Evolutionary conservation across 2,797 vertebrate genomes (phyloP).

Genomic region (Tinamus major): DNA sequence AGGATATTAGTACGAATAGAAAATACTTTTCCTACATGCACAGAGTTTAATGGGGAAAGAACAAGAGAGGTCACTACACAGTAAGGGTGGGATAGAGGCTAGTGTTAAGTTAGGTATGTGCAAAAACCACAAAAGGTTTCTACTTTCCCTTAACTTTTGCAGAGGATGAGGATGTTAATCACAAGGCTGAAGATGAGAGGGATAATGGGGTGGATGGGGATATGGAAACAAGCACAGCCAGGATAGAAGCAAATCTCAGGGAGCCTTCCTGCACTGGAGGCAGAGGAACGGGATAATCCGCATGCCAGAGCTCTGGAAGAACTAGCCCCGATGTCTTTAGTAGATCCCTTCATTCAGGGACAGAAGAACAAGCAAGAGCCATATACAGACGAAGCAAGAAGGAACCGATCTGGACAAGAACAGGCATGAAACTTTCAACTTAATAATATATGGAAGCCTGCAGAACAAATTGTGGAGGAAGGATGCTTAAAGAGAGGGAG

Average conservation of each 20-base stretch:
- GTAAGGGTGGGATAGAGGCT: not conserved
- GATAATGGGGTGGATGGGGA: not conserved
- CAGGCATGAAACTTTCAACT: slow-evolving; percentile 39
- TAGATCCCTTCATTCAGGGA: slow-evolving; percentile 44
- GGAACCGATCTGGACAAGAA: slow-evolving; percentile 48
- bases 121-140: not conserved
- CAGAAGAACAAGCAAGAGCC: not conserved
- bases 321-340: slow-evolving; percentile 42
- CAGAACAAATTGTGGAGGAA: not conserved
- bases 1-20: not conserved
- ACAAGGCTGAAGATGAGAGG: slow-evolving; percentile 31
- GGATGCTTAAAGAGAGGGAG: not conserved
- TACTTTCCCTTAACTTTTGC: slow-evolving; percentile 18
- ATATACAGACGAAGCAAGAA: not conserved
- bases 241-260: slow-evolving; percentile 40
- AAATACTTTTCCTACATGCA: not conserved
- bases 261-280: slow-evolving; percentile 18
- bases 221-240: slow-evolving; percentile 33
- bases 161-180: slow-evolving; percentile 27
- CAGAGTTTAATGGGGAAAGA: not conserved
- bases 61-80: not conserved
- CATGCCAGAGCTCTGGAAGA: slow-evolving; percentile 68
- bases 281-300: slow-evolving; percentile 60
- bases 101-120: not conserved
- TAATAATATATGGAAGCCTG: not conserved